A percentile compares a stretch with the other conserved stretches of the same genome.
phyloP scores from a whole-genome alignment of 1,140 invertebrate species.

The Zaprionus inermis region DNA sequence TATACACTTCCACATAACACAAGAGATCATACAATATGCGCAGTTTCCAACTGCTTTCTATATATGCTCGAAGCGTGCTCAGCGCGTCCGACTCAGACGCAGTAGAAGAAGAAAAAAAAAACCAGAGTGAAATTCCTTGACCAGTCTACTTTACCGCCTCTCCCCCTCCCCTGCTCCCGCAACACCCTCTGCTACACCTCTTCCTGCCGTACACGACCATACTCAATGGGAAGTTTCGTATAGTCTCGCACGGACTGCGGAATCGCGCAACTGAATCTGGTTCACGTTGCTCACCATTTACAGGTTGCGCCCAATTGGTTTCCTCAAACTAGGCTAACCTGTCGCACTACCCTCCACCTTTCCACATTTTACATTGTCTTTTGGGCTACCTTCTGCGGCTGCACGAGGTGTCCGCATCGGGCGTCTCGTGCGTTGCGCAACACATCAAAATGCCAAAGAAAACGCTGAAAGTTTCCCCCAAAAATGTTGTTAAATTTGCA shows the following conservation, averaged over 20 bases:
- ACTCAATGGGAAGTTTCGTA: constrained; percentile 35
- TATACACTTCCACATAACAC: constrained; percentile 10
- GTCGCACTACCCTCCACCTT: constrained; percentile 9
- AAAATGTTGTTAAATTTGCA: constrained; percentile 44
- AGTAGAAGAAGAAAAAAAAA: constrained; percentile 20
- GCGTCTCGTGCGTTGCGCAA: constrained; percentile 39
- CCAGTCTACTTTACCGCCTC: constrained; percentile 11
- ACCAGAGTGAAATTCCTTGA: constrained; percentile 57
- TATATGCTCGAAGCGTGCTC: constrained; percentile 2
- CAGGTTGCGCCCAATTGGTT: constrained; percentile 41
- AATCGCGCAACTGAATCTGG: constrained; percentile 36
- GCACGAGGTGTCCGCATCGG: constrained; percentile 19
- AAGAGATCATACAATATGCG: constrained; percentile 28
- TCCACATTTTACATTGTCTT: not conserved
- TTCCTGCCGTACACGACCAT: constrained; percentile 19
- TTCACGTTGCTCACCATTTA: constrained; percentile 35
- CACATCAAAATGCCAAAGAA: constrained; percentile 30
- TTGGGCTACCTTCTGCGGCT: constrained; percentile 16
- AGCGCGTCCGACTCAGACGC: constrained; percentile 1
- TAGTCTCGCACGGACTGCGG: constrained; percentile 16
- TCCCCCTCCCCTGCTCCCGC: not conserved
- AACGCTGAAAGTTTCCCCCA: constrained; percentile 41
- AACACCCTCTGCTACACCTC: not conserved
- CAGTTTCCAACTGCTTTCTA: constrained; percentile 45
- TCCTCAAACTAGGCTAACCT: constrained; percentile 51